Evolutionary conservation across 2,888 invertebrate species (phyloP).

Genomic region (Polydrusus pterygomalis): DNA sequence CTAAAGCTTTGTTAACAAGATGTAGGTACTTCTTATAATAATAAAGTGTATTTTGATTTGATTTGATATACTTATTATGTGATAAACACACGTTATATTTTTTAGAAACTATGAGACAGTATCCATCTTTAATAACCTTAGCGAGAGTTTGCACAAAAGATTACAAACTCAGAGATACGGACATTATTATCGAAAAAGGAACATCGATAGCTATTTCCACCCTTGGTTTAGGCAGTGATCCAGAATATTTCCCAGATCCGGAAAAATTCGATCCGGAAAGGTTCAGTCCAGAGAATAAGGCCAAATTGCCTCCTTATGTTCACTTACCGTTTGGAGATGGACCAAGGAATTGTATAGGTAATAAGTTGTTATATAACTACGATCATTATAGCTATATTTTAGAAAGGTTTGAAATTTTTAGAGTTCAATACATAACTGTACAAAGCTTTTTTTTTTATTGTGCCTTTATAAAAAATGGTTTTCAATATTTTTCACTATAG

Average conservation of each 20-base stretch:
- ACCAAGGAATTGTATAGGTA: slow-evolving; percentile 62
- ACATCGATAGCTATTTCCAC: slow-evolving; percentile 58
- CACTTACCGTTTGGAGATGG: slow-evolving; percentile 62
- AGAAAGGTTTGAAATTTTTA: no score
- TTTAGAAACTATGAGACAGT: slow-evolving; percentile 58
- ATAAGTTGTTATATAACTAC: background rate
- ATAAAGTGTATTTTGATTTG: no score
- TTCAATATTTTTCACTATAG: no score
- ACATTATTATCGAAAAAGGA: slow-evolving; percentile 60
- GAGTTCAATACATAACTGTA: no score
- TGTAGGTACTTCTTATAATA: no score
- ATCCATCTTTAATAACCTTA: slow-evolving; percentile 57
- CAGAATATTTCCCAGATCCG: slow-evolving; percentile 60
- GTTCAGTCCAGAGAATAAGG: slow-evolving; percentile 58
- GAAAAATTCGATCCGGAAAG: slow-evolving; percentile 60
- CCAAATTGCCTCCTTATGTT: slow-evolving; percentile 46
- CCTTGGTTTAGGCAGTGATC: slow-evolving; percentile 58
- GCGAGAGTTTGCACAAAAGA: slow-evolving; percentile 59
- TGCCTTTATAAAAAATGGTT: no score
- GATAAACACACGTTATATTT: background rate
- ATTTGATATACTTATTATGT: no score
- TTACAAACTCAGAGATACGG: slow-evolving; percentile 58
- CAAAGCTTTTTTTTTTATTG: no score
- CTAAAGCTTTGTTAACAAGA: no score
- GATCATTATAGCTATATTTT: no score